phyloP scores from a whole-genome alignment of 2,888 invertebrate genomes.

The Hemithea aestivaria region DNA sequence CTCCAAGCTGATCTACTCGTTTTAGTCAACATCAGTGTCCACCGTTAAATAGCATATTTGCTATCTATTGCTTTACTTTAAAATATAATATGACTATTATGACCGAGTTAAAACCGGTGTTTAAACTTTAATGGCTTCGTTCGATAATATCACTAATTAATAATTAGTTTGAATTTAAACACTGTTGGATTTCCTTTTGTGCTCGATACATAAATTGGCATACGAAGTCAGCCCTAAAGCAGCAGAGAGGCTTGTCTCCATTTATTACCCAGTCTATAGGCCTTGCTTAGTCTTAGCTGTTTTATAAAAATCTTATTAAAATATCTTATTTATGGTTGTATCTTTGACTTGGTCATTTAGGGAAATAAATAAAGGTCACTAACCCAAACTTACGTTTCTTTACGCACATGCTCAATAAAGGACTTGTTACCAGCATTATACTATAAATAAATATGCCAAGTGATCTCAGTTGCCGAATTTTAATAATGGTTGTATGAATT shows the following conservation, averaged over 20 bases:
- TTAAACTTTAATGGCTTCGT: slow-evolving; percentile 5
- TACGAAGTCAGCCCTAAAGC: neutral
- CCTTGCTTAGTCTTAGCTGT: no score
- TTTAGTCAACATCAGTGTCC: slow-evolving; percentile 13
- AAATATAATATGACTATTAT: slow-evolving; percentile 2
- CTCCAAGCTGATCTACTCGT: slow-evolving; percentile 36
- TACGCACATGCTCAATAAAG: no score
- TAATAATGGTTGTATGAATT: slow-evolving; percentile 33
- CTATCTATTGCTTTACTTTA: slow-evolving; percentile 6
- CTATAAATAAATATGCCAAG: no score
- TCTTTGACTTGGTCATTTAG: no score
- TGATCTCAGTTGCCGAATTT: slow-evolving; percentile 34
- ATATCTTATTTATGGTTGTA: no score
- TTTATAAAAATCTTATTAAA: no score
- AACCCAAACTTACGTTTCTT: no score
- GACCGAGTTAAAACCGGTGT: slow-evolving; percentile 8
- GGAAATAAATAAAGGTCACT: no score
- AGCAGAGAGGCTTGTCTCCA: no score
- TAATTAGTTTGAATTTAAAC: slow-evolving; percentile 4
- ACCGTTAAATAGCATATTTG: slow-evolving; percentile 3
- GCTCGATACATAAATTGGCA: slow-evolving; percentile 8
- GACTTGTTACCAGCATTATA: no score
- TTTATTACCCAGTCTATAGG: no score
- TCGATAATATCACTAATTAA: slow-evolving; percentile 15
- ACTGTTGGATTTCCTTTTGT: slow-evolving; percentile 16